These are phyloP conservation scores for Mechanitis mazaeus DNA, from an alignment of 2,888 invertebrate genomes.

Conservation along the genomic window DNA sequence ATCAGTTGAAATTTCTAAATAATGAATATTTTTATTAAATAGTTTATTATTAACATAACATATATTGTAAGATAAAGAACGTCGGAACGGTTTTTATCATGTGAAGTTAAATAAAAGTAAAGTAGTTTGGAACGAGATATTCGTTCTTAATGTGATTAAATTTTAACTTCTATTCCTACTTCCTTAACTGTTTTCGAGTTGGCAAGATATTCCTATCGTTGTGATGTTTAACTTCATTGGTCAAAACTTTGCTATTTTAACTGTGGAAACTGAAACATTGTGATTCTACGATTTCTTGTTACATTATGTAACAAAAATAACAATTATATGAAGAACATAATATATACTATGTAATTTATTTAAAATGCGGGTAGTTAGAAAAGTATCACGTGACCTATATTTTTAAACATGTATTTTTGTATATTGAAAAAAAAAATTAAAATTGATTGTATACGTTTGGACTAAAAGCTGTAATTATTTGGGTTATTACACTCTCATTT, in stretches of 20 bases:
- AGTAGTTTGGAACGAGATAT: slow-evolving; percentile 48
- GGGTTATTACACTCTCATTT: background rate
- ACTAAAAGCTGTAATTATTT: slow-evolving; percentile 1
- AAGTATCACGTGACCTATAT: too few relatives aligned
- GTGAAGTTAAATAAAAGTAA: slow-evolving; percentile 53
- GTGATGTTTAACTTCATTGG: slow-evolving; percentile 3
- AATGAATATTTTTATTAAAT: too few relatives aligned
- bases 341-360: too few relatives aligned
- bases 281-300: too few relatives aligned
- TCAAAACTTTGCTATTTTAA: background rate
- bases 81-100: slow-evolving; percentile 43
- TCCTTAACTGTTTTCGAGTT: slow-evolving; percentile 17
- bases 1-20: too few relatives aligned
- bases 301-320: too few relatives aligned
- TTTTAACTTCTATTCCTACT: slow-evolving; percentile 28
- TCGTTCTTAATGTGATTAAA: slow-evolving; percentile 52
- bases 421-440: background rate
- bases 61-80: background rate
- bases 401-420: too few relatives aligned
- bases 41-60: too few relatives aligned
- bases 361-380: too few relatives aligned
- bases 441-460: background rate
- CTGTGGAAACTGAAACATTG: background rate
- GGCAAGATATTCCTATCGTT: slow-evolving; percentile 4
- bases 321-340: background rate